Conservation (phyloP, 2,888 invertebrate species). For the Drosophila atroscutellata region DNA sequence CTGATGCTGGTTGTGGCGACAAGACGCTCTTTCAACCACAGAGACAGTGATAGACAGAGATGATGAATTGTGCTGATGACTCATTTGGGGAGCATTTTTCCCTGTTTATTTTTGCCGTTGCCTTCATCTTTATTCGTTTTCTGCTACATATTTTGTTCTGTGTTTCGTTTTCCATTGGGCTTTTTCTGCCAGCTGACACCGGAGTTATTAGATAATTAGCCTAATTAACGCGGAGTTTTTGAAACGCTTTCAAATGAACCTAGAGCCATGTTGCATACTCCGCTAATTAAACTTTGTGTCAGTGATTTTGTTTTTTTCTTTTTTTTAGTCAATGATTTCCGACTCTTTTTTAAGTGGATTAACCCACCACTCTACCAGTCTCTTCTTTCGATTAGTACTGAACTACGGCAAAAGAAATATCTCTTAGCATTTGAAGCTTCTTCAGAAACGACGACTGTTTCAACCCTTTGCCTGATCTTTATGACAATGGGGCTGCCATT, state of each 20-base stretch:
- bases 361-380: not conserved
- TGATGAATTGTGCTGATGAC: slow-evolving; percentile 78
- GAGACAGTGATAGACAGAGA: slow-evolving; percentile 37
- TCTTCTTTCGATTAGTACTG: not conserved
- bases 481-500: slow-evolving; percentile 26
- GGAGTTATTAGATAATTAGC: slow-evolving; percentile 68
- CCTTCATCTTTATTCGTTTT: slow-evolving; percentile 17
- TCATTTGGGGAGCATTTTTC: slow-evolving; percentile 66
- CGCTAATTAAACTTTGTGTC: slow-evolving; percentile 52
- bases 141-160: slow-evolving; percentile 24
- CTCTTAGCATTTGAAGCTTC: slow-evolving; percentile 8
- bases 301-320: slow-evolving; percentile 7
- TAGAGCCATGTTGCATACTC: slow-evolving; percentile 45
- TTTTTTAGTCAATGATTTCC: slow-evolving; percentile 28
- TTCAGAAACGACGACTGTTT: slow-evolving; percentile 33
- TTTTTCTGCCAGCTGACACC: slow-evolving; percentile 24
- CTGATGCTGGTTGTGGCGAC: slow-evolving; percentile 11
- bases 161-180: not conserved
- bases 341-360: slow-evolving; percentile 10
- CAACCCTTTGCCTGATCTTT: slow-evolving; percentile 36
- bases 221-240: slow-evolving; percentile 65
- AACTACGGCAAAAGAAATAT: not conserved
- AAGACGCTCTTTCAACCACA: slow-evolving; percentile 10
- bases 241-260: slow-evolving; percentile 54
- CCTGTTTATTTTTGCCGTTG: slow-evolving; percentile 15